Percentiles rank a stretch among this genome's conserved stretches.
Evolutionary conservation across 64 coral and sea anemone genomes (phyloP).

Genomic region (Porites lutea): DNA sequence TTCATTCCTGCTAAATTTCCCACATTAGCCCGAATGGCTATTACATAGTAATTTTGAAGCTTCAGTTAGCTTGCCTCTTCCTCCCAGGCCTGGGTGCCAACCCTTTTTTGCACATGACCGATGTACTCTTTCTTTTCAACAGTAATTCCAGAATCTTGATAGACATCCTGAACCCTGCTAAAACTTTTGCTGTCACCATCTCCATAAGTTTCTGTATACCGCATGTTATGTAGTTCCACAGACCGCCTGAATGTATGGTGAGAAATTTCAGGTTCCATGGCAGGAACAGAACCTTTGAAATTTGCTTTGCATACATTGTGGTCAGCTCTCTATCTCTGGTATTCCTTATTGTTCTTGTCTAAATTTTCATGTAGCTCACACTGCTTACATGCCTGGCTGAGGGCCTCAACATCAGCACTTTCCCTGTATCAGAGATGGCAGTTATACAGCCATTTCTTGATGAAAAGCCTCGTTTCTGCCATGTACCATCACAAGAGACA

Average conservation of each 20-base stretch:
- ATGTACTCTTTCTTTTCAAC: constrained; percentile 6
- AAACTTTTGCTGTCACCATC: constrained; percentile 71
- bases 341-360: not conserved
- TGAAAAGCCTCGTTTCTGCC: constrained; percentile 71
- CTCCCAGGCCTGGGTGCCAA: not conserved
- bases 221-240: constrained; percentile 42
- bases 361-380: constrained; percentile 26
- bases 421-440: constrained; percentile 52
- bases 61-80: no score
- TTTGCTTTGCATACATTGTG: constrained; percentile 51
- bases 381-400: constrained; percentile 56
- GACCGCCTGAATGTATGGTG: constrained; percentile 26
- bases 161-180: constrained; percentile 27
- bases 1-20: not conserved
- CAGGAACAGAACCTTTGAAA: constrained; percentile 31
- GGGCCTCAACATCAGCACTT: constrained; percentile 60
- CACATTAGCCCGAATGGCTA: no score
- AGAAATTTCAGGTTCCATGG: constrained; percentile 42
- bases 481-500: constrained; percentile 72
- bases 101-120: constrained; percentile 47
- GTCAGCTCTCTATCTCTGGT: constrained; percentile 40
- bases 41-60: no score
- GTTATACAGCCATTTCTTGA: constrained; percentile 78
- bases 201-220: constrained; percentile 55
- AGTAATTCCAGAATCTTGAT: not conserved